Evolutionary conservation across 2,888 invertebrate species (phyloP), one percentile per base, ranked within the genome.

Genomic region (Dexiosoma caninum): DNA sequence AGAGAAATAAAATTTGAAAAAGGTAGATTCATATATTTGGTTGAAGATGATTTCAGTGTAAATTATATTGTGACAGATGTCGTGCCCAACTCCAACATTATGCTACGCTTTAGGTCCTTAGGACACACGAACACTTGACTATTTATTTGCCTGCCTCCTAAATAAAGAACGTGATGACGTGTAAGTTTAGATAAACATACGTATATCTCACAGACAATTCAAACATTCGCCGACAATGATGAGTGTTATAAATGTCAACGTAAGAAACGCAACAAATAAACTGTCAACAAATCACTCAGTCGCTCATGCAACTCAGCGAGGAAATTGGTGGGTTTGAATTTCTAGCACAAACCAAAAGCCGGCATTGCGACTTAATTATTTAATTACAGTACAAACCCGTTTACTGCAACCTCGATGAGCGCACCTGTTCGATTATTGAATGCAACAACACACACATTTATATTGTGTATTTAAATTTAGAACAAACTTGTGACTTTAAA

Each of bases 231-330:
- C 42, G 71, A 57, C 78, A 78, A 67, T 53, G 57, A 72, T 72
- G 72, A 72, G 67, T 72, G 74, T 66, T 78, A 69, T 78, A 78
- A 74, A 78, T 74, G 72, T 74, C 72, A 69, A 55, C 55, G 51
- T 32, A 60, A 55, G 51, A 16, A 75, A 59, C 53, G 72, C 30
- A 23, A 55, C 42, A 51, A 67, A 75, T 67, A 67, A 42, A 75
- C 40, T 66, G 51, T 67, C 57, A 67, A 51, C 57, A 57, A 8
- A 30, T 49, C n/a, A n/a, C n/a, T n/a, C n/a, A n/a, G n/a, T n/a
- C n/a, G n/a, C n/a, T n/a, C n/a, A n/a, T n/a, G n/a, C n/a, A n/a
- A n/a, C n/a, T n/a, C n/a, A n/a, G n/a, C n/a, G n/a, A n/a, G n/a
- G n/a, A n/a, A n/a, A n/a, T n/a, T n/a, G n/a, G n/a, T n/a, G n/a